These are phyloP conservation scores for Drosophila quinaria DNA, from an alignment of 2,888 invertebrate genomes.

Conservation along the genomic window DNA sequence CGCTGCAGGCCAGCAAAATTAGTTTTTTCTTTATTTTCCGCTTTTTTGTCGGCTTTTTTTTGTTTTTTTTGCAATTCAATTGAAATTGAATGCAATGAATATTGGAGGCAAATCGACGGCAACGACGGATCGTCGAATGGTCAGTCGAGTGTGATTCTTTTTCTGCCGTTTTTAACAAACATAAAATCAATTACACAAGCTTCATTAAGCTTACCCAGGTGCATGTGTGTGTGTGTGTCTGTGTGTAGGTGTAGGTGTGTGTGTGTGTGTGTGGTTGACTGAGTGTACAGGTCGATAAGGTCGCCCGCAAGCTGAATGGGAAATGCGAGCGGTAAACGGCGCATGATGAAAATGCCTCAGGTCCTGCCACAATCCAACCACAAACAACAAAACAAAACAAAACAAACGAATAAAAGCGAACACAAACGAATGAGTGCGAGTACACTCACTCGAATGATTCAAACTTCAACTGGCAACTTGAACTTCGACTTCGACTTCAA, in stretches of 20 bases:
- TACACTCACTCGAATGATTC: constrained; percentile 25
- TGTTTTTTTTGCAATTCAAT: constrained; percentile 63
- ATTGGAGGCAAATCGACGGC: constrained; percentile 58
- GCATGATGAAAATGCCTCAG: constrained; percentile 52
- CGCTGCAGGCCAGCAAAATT: constrained; percentile 69
- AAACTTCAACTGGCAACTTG: constrained; percentile 16
- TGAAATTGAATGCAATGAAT: constrained; percentile 73
- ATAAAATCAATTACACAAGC: constrained; percentile 77
- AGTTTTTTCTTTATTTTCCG: constrained; percentile 44
- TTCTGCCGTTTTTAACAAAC: constrained; percentile 79
- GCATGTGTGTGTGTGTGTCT: constrained; percentile 31
- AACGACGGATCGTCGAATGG: constrained; percentile 21
- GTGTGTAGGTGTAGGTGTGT: constrained; percentile 23
- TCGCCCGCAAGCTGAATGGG: constrained; percentile 43
- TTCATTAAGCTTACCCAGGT: constrained; percentile 68
- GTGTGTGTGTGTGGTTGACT: constrained; percentile 42
- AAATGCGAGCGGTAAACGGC: constrained; percentile 53
- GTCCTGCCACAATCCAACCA: constrained; percentile 32
- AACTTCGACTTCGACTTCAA: constrained; percentile 29
- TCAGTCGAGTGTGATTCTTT: constrained; percentile 64
- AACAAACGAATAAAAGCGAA: neutral
- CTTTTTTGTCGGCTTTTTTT: constrained; percentile 33
- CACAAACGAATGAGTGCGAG: constrained; percentile 2
- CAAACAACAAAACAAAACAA: constrained; percentile 24
- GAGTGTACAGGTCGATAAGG: constrained; percentile 44